Conservation (phyloP, 2,113 vertebrate genomes). For the Scomber colias region DNA sequence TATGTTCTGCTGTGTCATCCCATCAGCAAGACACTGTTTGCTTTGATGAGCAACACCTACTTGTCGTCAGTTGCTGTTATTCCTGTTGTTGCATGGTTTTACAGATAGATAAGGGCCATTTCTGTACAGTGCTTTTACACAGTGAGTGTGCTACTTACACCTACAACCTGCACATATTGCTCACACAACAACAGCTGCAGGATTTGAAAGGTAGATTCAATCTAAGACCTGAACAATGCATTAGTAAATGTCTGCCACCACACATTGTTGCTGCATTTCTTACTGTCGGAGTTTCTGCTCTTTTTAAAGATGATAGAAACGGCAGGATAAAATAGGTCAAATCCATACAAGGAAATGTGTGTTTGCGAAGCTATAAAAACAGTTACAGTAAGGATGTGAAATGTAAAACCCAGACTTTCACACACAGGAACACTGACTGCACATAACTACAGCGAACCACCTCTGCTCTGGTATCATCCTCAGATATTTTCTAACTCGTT, state of each 20-base stretch:
- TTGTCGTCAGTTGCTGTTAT: not conserved
- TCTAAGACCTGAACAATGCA: conserved; percentile 27
- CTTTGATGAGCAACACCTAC: not conserved
- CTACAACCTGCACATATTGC: conserved; percentile 1
- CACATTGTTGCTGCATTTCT: conserved; percentile 26
- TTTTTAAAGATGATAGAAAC: conserved; percentile 34
- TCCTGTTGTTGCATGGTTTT: not conserved
- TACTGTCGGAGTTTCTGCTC: conserved; percentile 15
- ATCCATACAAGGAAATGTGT: conserved; percentile 39
- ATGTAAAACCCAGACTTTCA: conserved; percentile 7
- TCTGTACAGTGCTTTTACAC: conserved; percentile 3
- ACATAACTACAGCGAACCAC: not conserved
- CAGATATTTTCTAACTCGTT: conserved; percentile 21
- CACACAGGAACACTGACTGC: not conserved
- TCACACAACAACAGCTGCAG: conserved; percentile 21
- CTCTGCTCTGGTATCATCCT: conserved; percentile 27
- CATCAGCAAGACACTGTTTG: conserved; percentile 2
- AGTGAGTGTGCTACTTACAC: not conserved
- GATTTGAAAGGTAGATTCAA: conserved; percentile 34
- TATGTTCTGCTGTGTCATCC: not conserved
- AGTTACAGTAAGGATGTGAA: conserved; percentile 18
- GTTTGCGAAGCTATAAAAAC: conserved; percentile 27
- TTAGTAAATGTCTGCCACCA: conserved; percentile 22
- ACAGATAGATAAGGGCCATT: conserved; percentile 1
- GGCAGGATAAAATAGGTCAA: conserved; percentile 45